Percentiles rank a stretch among this genome's conserved stretches.
Evolutionary conservation across 2,113 vertebrate genomes (phyloP).

Genomic region (Alethe diademata): DNA sequence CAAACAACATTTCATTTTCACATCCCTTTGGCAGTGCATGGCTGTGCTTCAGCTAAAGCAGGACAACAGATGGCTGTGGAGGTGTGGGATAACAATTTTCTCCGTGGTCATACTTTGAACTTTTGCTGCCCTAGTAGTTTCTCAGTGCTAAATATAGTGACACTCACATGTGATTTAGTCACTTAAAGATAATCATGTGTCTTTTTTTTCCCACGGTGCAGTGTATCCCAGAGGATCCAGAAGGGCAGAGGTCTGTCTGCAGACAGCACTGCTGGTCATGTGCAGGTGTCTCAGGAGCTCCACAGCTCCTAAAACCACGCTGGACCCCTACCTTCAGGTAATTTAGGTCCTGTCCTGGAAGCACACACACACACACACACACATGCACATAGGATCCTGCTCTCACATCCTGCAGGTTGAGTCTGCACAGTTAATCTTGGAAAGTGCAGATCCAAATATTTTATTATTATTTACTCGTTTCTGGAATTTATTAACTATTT

Average conservation of each 20-base stretch:
- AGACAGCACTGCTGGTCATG: neutral
- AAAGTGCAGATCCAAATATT: neutral
- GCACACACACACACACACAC: too few relatives aligned
- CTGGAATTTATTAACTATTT: neutral
- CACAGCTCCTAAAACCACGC: neutral
- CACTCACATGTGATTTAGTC: neutral
- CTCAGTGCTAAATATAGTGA: neutral
- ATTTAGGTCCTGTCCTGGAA: neutral
- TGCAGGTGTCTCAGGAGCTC: neutral
- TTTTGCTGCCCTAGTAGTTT: neutral
- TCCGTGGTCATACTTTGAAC: neutral
- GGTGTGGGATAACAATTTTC: neutral
- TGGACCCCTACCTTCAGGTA: neutral
- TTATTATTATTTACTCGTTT: neutral
- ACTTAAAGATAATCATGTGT: neutral
- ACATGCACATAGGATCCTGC: rapidly evolving
- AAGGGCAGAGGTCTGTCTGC: neutral
- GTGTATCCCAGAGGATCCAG: neutral
- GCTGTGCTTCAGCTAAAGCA: neutral
- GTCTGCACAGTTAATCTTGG: neutral
- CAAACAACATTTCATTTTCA: neutral
- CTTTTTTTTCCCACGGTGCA: neutral
- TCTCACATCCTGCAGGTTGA: neutral
- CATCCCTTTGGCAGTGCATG: neutral
- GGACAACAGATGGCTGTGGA: neutral